Evolutionary conservation across 2,113 vertebrate genomes (phyloP).

Genomic region (Leptobrachium leishanense): DNA sequence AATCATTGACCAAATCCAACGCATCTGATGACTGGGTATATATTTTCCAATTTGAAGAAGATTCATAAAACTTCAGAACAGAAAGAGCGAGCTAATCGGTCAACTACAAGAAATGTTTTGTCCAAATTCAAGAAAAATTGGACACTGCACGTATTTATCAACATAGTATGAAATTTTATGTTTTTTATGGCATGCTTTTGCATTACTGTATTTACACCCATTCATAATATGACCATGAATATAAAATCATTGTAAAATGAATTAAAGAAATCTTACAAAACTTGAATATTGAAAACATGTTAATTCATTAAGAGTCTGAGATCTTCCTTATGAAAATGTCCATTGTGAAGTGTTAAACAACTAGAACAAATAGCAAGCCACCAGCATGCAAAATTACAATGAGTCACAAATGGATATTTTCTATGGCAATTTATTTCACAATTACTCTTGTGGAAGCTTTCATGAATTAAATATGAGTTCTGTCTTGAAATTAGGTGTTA

Average conservation of each 20-base stretch:
- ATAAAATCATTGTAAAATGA: background rate
- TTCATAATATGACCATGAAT: too few relatives aligned
- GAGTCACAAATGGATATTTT: constrained; percentile 91
- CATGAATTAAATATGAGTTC: constrained; percentile 99
- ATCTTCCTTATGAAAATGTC: constrained; percentile 64
- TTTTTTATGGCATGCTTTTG: too few relatives aligned
- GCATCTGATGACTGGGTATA: too few relatives aligned
- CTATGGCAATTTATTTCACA: constrained; percentile 97
- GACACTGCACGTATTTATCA: too few relatives aligned
- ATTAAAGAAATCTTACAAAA: background rate
- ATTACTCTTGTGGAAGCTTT: constrained; percentile 95
- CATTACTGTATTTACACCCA: too few relatives aligned
- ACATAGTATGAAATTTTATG: too few relatives aligned
- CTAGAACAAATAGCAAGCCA: constrained; percentile 74
- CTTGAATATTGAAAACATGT: constrained; percentile 37
- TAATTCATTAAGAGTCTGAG: constrained; percentile 41
- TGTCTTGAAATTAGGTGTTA: constrained; percentile 99
- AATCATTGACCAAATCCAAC: too few relatives aligned
- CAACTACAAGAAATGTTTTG: too few relatives aligned
- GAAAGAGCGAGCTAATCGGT: too few relatives aligned
- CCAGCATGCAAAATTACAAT: constrained; percentile 84
- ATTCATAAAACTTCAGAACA: too few relatives aligned
- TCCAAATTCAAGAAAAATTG: too few relatives aligned
- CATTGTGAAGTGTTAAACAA: constrained; percentile 80
- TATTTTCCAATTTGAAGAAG: too few relatives aligned